A percentile compares a stretch with the other conserved stretches of the same genome.
These are phyloP conservation scores for Criorhina ranunculi DNA, from an alignment of 2,888 invertebrate species.

Conservation along the genomic window DNA sequence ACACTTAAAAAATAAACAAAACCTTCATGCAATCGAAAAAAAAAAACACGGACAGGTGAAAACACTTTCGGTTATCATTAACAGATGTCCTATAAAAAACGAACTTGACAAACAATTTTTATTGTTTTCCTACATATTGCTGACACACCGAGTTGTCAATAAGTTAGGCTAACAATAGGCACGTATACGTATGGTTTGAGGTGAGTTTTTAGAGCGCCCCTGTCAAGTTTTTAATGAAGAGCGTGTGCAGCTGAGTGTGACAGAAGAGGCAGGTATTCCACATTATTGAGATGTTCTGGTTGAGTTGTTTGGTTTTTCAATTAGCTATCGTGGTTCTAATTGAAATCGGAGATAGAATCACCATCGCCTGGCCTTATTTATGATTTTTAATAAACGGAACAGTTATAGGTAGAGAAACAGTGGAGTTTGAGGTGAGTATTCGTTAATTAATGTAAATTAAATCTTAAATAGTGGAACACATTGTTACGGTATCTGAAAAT, in stretches of 20 bases:
- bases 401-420: neutral
- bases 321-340: conserved; percentile 13
- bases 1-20: neutral
- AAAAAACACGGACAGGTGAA: conserved; percentile 20
- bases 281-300: conserved; percentile 33
- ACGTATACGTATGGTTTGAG: conserved; percentile 28
- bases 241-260: conserved; percentile 14
- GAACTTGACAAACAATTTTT: conserved; percentile 19
- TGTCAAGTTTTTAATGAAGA: conserved; percentile 28
- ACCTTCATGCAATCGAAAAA: neutral
- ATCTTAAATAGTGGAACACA: neutral
- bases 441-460: conserved; percentile 2
- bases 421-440: neutral
- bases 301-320: conserved; percentile 15
- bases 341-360: conserved; percentile 18
- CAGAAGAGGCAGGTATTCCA: neutral
- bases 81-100: conserved; percentile 7
- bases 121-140: conserved; percentile 33
- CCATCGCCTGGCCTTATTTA: conserved; percentile 11
- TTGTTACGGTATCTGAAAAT: neutral
- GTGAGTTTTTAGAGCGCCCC: conserved; percentile 14
- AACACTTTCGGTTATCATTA: conserved; percentile 54
- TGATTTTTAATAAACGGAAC: neutral
- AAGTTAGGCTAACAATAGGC: conserved; percentile 24
- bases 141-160: conserved; percentile 29